Percentiles rank a stretch among this genome's conserved stretches.
Conservation (phyloP, 2,888 invertebrate species). For the Tinea trinotella region DNA sequence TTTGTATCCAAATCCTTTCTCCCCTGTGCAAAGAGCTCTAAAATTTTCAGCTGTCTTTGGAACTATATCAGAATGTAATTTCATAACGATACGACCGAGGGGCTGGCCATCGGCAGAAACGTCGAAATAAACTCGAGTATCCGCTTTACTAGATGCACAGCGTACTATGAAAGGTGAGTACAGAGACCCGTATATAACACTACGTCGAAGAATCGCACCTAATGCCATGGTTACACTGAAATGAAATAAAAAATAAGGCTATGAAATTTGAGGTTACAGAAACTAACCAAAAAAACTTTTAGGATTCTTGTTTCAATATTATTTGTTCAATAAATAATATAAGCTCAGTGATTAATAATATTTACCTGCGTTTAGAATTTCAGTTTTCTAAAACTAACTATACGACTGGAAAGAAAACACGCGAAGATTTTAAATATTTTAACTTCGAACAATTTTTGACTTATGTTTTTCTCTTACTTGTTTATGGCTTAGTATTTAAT, state of each 20-base stretch:
- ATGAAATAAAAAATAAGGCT: neutral
- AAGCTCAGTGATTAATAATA: too few relatives aligned
- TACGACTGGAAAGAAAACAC: too few relatives aligned
- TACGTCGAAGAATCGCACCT: slow-evolving; percentile 19
- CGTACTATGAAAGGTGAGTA: slow-evolving; percentile 57
- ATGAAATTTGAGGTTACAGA: neutral
- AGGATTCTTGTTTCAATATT: neutral
- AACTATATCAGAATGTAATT: slow-evolving; percentile 89
- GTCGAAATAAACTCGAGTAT: slow-evolving; percentile 85
- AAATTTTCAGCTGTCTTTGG: slow-evolving; percentile 97
- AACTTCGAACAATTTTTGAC: too few relatives aligned
- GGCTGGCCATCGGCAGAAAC: slow-evolving; percentile 85
- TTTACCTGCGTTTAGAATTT: too few relatives aligned
- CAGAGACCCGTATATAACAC: slow-evolving; percentile 48
- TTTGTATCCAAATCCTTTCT: slow-evolving; percentile 84
- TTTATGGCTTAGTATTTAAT: too few relatives aligned
- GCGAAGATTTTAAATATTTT: too few relatives aligned
- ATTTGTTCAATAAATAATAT: too few relatives aligned
- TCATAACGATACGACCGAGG: slow-evolving; percentile 89
- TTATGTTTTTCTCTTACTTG: too few relatives aligned
- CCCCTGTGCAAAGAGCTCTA: slow-evolving; percentile 85
- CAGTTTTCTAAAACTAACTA: too few relatives aligned
- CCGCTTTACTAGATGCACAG: slow-evolving; percentile 51
- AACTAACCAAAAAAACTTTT: neutral
- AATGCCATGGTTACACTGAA: slow-evolving; percentile 1